Evolutionary conservation across 92 coral and sea anemone genomes (phyloP).

Genomic region (Nematostella vectensis): DNA sequence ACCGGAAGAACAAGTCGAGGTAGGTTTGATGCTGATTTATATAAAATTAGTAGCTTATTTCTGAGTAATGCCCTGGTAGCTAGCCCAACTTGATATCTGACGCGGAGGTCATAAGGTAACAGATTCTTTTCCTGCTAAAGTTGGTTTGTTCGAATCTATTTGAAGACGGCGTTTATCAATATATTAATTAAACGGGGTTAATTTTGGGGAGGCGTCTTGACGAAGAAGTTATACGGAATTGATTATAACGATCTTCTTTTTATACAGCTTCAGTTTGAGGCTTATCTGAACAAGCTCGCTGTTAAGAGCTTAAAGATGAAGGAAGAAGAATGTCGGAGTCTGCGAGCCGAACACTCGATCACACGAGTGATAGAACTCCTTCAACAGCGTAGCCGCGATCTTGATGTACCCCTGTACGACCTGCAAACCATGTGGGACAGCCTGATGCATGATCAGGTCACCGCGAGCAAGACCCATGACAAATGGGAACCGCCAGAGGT

Average conservation of each 20-base stretch:
- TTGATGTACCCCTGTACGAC: slow-evolving; percentile 36
- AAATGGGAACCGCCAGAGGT: slow-evolving; percentile 53
- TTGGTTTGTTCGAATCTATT: too few species aligned
- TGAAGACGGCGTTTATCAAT: too few species aligned
- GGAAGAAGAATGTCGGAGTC: slow-evolving; percentile 20
- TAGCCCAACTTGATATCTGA: too few species aligned
- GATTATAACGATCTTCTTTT: too few species aligned
- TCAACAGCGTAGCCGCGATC: slow-evolving; percentile 15
- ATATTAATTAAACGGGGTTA: too few species aligned
- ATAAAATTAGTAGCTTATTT: too few species aligned
- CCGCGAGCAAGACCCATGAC: slow-evolving; percentile 26
- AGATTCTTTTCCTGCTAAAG: too few species aligned
- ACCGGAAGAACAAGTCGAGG: neutral
- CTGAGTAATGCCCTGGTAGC: too few species aligned
- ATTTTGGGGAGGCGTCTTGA: too few species aligned
- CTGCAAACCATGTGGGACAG: slow-evolving; percentile 17
- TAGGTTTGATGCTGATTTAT: too few species aligned
- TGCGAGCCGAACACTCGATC: slow-evolving; percentile 18
- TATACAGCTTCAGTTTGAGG: slow-evolving; percentile 16
- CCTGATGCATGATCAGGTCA: slow-evolving; percentile 27
- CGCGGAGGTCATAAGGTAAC: too few species aligned
- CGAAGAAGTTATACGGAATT: too few species aligned
- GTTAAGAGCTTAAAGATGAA: slow-evolving; percentile 29
- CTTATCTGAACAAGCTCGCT: slow-evolving; percentile 22
- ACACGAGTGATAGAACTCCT: slow-evolving; percentile 16